Evolutionary conservation across 2,888 invertebrate species (phyloP).

Genomic region (Osmoderma eremita): DNA sequence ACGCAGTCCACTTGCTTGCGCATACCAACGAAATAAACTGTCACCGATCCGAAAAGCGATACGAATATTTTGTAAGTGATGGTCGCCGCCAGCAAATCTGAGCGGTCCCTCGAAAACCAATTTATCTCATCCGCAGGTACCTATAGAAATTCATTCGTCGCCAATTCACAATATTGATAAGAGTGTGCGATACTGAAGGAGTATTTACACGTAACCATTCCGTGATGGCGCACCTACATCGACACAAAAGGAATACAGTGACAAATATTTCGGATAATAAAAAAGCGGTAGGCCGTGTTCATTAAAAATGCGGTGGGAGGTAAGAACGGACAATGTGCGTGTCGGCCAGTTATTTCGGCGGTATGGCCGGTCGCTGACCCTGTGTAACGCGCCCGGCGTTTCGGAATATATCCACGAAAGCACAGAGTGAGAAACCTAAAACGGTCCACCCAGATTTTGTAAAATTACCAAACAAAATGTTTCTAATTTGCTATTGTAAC

Average conservation of each 20-base stretch:
- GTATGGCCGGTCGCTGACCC: slow-evolving; percentile 60
- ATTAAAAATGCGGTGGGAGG: slow-evolving; percentile 52
- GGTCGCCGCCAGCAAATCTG: not conserved
- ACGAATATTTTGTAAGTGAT: not conserved
- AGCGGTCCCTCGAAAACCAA: not conserved
- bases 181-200: slow-evolving; percentile 3
- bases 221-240: slow-evolving; percentile 38
- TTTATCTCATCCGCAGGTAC: not conserved
- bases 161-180: slow-evolving; percentile 22
- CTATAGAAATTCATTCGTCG: not conserved
- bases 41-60: not conserved
- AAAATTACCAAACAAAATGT: too few species aligned
- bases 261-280: slow-evolving; percentile 42
- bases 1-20: not conserved
- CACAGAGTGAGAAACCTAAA: not conserved
- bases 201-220: slow-evolving; percentile 5
- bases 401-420: slow-evolving; percentile 27
- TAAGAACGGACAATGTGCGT: slow-evolving; percentile 52
- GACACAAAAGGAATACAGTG: slow-evolving; percentile 37
- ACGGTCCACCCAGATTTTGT: too few species aligned
- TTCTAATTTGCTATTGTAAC: too few species aligned
- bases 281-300: slow-evolving; percentile 48
- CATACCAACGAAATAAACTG: not conserved
- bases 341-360: slow-evolving; percentile 58
- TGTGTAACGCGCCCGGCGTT: slow-evolving; percentile 36